Conservation (phyloP, 2,113 vertebrate genomes). For the Dendrocopos noguchii region DNA sequence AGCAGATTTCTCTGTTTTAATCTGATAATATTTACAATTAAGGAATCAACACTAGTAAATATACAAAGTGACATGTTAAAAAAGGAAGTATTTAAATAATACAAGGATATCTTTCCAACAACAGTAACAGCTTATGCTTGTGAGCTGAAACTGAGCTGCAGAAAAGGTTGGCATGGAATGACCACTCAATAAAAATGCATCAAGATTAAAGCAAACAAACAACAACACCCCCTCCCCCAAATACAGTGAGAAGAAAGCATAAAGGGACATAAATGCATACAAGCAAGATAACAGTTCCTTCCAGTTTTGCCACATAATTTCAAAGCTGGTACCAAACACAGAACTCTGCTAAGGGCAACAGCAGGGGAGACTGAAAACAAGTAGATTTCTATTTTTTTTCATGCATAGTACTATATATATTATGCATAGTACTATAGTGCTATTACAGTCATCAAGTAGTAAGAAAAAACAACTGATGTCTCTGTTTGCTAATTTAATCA, state of each 20-base stretch:
- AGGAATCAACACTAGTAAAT: background rate
- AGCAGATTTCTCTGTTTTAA: background rate
- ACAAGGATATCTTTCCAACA: background rate
- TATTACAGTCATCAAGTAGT: background rate
- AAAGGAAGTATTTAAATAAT: background rate
- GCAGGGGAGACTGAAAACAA: background rate
- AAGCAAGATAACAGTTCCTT: background rate
- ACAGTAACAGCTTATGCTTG: background rate
- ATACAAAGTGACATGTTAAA: background rate
- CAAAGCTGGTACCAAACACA: background rate
- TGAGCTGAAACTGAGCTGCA: background rate
- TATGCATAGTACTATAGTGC: background rate
- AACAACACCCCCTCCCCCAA: background rate
- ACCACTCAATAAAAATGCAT: background rate
- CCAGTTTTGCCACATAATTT: background rate
- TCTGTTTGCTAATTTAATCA: background rate
- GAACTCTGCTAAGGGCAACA: background rate
- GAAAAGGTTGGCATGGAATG: background rate
- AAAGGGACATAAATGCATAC: background rate
- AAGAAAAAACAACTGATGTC: background rate
- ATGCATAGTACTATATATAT: background rate
- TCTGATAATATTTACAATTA: background rate
- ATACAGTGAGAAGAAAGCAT: background rate
- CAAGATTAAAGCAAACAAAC: background rate
- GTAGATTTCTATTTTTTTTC: background rate